These are phyloP conservation scores for Cecidostiba fungosa DNA, from an alignment of 2,888 invertebrate species.

Conservation along the genomic window DNA sequence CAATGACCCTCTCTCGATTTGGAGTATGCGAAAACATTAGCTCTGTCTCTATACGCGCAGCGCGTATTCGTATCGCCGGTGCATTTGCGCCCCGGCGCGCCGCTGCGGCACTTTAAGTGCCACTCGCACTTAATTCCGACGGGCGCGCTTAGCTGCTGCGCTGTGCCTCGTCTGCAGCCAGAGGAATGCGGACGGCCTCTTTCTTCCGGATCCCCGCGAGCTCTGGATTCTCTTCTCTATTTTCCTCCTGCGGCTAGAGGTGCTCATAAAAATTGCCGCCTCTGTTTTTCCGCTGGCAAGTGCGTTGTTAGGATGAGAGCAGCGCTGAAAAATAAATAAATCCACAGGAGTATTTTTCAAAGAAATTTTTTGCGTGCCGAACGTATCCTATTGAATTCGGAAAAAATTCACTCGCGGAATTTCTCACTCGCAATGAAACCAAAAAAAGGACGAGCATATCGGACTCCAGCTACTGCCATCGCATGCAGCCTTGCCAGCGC, in stretches of 20 bases:
- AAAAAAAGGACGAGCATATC: background rate
- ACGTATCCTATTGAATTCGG: too few species aligned
- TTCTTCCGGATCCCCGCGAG: constrained; percentile 50
- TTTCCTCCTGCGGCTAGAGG: background rate
- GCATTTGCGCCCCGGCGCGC: constrained; percentile 54
- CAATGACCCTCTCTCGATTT: constrained; percentile 74
- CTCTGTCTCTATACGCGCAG: background rate
- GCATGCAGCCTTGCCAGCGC: constrained; percentile 42
- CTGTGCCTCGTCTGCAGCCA: constrained; percentile 43
- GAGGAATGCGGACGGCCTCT: constrained; percentile 55
- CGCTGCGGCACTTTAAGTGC: constrained; percentile 66
- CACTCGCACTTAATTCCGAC: constrained; percentile 67
- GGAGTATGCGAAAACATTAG: constrained; percentile 63
- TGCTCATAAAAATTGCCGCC: constrained; percentile 46
- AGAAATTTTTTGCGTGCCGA: background rate
- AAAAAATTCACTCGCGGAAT: too few species aligned
- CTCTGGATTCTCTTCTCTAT: background rate
- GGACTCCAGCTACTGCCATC: constrained; percentile 35
- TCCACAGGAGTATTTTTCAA: background rate
- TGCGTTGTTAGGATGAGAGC: constrained; percentile 15
- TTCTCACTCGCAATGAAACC: too few species aligned
- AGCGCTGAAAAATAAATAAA: too few species aligned
- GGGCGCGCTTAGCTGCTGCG: constrained; percentile 36
- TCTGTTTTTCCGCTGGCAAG: constrained; percentile 19
- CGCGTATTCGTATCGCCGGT: constrained; percentile 32